These are phyloP conservation scores for Aspidoscelis tigris DNA, from an alignment of 2,113 vertebrate genomes.

Conservation along the genomic window DNA sequence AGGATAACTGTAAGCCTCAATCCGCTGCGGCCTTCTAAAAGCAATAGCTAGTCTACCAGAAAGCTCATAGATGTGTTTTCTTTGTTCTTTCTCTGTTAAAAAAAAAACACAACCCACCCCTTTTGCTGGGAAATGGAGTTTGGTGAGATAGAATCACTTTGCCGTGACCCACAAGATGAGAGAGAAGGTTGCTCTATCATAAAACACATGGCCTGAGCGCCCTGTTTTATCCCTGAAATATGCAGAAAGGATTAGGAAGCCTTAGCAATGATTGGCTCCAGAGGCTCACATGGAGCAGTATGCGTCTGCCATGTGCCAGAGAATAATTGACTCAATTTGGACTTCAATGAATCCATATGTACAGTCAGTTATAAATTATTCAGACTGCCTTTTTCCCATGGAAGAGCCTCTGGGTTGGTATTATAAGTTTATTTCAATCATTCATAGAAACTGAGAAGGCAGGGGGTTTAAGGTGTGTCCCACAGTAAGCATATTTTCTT, in stretches of 20 bases:
- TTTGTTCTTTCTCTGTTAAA: background rate
- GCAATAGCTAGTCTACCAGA: background rate
- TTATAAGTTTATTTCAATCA: slow-evolving; percentile 13
- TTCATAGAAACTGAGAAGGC: background rate
- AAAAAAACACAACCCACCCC: no score
- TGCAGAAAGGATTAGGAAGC: background rate
- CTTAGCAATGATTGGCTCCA: background rate
- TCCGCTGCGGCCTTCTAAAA: background rate
- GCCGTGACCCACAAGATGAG: background rate
- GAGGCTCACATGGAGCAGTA: background rate
- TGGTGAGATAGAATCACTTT: background rate
- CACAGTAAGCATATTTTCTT: background rate
- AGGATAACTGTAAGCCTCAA: background rate
- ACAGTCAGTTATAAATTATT: background rate
- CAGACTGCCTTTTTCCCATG: background rate
- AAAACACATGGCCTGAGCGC: background rate
- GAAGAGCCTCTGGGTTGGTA: slow-evolving; percentile 2
- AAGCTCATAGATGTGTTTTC: background rate
- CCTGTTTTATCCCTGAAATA: background rate
- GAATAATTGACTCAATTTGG: slow-evolving; percentile 18
- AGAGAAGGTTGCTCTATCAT: background rate
- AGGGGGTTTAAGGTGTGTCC: background rate
- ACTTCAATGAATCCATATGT: background rate
- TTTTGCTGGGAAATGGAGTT: background rate
- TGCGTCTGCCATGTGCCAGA: background rate